Conservation (phyloP, 1,140 invertebrate genomes). For the Drosophila auraria region DNA sequence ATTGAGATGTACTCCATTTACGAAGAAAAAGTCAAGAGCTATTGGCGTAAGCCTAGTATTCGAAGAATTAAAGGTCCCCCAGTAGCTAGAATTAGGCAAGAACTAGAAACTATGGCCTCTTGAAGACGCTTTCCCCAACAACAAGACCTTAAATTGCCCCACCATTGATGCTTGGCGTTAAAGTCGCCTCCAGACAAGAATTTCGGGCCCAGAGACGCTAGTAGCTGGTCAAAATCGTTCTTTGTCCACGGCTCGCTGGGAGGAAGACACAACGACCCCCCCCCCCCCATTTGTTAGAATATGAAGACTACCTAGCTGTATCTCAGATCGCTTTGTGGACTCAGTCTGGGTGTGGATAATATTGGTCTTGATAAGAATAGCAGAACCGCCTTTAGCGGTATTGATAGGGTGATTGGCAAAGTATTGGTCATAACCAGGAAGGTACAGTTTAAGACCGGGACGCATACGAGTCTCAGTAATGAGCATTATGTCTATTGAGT, state of each 20-base stretch:
- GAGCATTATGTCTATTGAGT: no score
- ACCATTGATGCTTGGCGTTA: constrained; percentile 27
- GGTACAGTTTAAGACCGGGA: no score
- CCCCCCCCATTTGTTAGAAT: constrained; percentile 7
- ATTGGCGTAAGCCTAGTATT: constrained; percentile 7
- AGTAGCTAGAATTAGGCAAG: constrained; percentile 15
- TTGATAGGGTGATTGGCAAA: no score
- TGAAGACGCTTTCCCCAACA: constrained; percentile 11
- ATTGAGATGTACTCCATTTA: constrained; percentile 7
- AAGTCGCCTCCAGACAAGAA: constrained; percentile 18
- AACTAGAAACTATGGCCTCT: constrained; percentile 18
- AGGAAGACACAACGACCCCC: constrained; percentile 12
- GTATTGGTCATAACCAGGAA: no score
- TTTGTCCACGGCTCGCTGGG: constrained; percentile 9
- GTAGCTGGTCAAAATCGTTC: background rate
- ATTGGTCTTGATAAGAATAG: no score
- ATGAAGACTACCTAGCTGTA: background rate
- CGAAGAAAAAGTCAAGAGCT: constrained; percentile 4
- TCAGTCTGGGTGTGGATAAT: no score
- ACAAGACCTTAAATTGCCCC: constrained; percentile 13
- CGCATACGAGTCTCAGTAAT: no score
- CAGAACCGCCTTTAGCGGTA: no score
- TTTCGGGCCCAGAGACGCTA: background rate
- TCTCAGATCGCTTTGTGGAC: background rate
- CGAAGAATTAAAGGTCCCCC: constrained; percentile 9